Conservation (phyloP, 2,888 invertebrate genomes). For the Drosophila paranaensis region DNA sequence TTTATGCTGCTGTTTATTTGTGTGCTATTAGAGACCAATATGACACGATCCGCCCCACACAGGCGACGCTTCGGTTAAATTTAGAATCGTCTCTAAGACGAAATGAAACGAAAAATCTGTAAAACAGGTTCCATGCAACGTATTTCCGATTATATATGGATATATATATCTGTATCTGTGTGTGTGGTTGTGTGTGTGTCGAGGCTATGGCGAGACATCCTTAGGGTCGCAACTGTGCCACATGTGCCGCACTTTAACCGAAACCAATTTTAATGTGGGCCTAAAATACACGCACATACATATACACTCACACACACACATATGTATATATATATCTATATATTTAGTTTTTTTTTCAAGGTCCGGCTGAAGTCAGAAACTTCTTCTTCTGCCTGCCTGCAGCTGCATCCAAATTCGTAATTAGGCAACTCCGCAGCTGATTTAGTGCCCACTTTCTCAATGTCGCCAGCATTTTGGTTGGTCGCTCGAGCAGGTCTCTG, state of each 20-base stretch:
- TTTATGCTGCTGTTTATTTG: conserved; percentile 61
- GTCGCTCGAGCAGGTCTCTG: neutral
- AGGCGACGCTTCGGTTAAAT: conserved; percentile 46
- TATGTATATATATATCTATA: neutral
- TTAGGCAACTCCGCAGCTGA: conserved; percentile 54
- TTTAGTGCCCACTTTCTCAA: conserved; percentile 65
- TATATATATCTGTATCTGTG: neutral
- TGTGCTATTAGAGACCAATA: conserved; percentile 56
- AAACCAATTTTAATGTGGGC: conserved; percentile 62
- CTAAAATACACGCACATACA: conserved; percentile 16
- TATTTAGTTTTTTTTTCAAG: conserved; percentile 47
- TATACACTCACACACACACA: neutral
- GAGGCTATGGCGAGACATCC: conserved; percentile 28
- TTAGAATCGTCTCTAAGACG: conserved; percentile 57
- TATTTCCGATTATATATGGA: conserved; percentile 31
- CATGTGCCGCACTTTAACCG: conserved; percentile 55
- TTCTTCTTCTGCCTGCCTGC: conserved; percentile 53
- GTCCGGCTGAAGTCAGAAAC: conserved; percentile 57
- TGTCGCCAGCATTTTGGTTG: conserved; percentile 39
- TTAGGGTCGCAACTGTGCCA: conserved; percentile 53
- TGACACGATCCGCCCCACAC: conserved; percentile 56
- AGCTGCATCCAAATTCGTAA: conserved; percentile 71
- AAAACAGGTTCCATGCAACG: conserved; percentile 67
- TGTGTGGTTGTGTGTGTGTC: neutral
- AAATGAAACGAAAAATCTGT: conserved; percentile 40